A percentile compares a stretch with the other conserved stretches of the same genome.
phyloP scores from a whole-genome alignment of 1,140 invertebrate species.

The Drosophila orena region DNA sequence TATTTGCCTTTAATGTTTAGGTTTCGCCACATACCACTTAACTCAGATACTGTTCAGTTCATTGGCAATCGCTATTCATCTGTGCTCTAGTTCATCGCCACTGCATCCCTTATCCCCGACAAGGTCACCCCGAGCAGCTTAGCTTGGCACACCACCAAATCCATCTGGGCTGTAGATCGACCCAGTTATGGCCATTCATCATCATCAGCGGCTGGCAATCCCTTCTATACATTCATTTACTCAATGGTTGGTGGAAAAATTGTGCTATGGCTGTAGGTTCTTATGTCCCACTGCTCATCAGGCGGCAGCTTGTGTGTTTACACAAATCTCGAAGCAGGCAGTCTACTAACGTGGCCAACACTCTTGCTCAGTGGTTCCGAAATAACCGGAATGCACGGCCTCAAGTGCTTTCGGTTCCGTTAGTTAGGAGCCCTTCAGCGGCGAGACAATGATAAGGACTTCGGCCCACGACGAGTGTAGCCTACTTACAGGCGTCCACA shows the following conservation, averaged over 20 bases:
- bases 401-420: conserved; percentile 31
- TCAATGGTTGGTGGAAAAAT: conserved; percentile 19
- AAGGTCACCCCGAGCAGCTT: conserved; percentile 28
- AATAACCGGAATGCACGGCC: conserved; percentile 38
- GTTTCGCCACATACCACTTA: background rate
- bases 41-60: conserved; percentile 14
- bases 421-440: conserved; percentile 42
- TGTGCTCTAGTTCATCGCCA: conserved; percentile 10
- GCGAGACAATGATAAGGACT: conserved; percentile 40
- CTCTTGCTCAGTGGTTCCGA: conserved; percentile 20
- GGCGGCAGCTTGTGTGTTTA: conserved; percentile 49
- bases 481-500: conserved; percentile 33
- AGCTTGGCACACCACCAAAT: conserved; percentile 19
- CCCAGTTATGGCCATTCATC: conserved; percentile 46
- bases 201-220: conserved; percentile 22
- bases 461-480: conserved; percentile 50
- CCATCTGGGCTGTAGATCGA: conserved; percentile 37
- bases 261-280: conserved; percentile 22
- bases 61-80: conserved; percentile 17
- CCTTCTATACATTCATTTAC: conserved; percentile 17
- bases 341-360: background rate
- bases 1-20: no score
- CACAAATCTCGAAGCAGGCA: conserved; percentile 37
- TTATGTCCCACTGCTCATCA: conserved; percentile 32
- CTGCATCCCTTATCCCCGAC: conserved; percentile 28